A percentile compares a stretch with the other conserved stretches of the same genome.
phyloP scores from a whole-genome alignment of 2,888 invertebrate genomes.

The Athrips mouffetella region DNA sequence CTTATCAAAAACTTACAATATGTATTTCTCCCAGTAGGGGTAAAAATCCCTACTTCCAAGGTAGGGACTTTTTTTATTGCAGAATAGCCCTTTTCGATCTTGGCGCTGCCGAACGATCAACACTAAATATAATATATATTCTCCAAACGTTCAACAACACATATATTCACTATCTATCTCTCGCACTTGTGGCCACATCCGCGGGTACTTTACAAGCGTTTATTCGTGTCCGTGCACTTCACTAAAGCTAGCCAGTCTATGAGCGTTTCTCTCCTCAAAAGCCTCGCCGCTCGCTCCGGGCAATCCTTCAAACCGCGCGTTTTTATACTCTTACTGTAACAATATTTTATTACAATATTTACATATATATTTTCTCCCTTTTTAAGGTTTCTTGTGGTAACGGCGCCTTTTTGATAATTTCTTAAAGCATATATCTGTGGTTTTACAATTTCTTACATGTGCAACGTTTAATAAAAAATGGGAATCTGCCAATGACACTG shows the following conservation, averaged over 20 bases:
- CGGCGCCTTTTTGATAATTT: too few species aligned
- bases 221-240: conserved; percentile 72
- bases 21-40: too few species aligned
- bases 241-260: conserved; percentile 77
- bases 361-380: too few species aligned
- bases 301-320: neutral
- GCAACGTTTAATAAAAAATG: too few species aligned
- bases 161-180: conserved; percentile 76
- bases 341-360: too few species aligned
- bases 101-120: conserved; percentile 53
- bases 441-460: too few species aligned
- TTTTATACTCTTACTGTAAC: too few species aligned
- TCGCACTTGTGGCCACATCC: conserved; percentile 67
- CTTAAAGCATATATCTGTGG: too few species aligned
- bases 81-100: conserved; percentile 28
- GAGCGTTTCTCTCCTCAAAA: conserved; percentile 66
- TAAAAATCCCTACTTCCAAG: conserved; percentile 23
- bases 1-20: too few species aligned
- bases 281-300: conserved; percentile 18
- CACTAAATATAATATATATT: conserved; percentile 70
- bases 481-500: too few species aligned
- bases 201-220: too few species aligned
- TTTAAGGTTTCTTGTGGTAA: too few species aligned
- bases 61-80: conserved; percentile 25
- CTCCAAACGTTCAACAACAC: conserved; percentile 77